Conservation (phyloP, 2,888 invertebrate genomes). For the Tetragnatha montana region DNA sequence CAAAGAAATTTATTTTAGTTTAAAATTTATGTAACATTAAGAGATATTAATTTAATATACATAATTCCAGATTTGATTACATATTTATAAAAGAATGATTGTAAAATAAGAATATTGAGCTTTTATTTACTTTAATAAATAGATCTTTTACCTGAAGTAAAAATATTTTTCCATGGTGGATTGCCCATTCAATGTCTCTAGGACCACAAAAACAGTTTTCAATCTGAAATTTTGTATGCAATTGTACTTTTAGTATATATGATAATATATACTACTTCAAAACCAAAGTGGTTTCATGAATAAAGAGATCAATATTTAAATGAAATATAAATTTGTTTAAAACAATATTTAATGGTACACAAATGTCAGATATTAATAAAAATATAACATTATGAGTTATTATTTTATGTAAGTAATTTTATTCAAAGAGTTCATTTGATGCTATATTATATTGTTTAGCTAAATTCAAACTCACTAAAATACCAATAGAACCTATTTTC, state of each 20-base stretch:
- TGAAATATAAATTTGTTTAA: no score
- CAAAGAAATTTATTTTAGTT: no score
- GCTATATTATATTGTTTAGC: neutral
- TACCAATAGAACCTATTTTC: conserved; percentile 44
- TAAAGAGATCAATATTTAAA: neutral
- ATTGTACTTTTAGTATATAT: neutral
- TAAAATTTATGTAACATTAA: no score
- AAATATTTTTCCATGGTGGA: conserved; percentile 39
- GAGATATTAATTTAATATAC: no score
- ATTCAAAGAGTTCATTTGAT: neutral
- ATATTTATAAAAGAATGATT: neutral
- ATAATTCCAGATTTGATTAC: no score
- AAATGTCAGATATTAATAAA: no score
- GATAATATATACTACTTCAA: neutral
- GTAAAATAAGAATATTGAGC: neutral
- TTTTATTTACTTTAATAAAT: neutral
- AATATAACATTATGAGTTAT: no score
- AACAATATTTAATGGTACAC: no score
- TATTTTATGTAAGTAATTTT: no score
- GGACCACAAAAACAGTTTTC: conserved; percentile 64
- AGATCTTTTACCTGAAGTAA: conserved; percentile 53
- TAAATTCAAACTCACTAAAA: conserved; percentile 31
- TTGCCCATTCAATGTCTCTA: conserved; percentile 67
- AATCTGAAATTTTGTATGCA: conserved; percentile 14
- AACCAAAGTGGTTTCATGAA: neutral